These are phyloP conservation scores for Conistra vaccinii DNA, from an alignment of 2,888 invertebrate species.

Conservation along the genomic window DNA sequence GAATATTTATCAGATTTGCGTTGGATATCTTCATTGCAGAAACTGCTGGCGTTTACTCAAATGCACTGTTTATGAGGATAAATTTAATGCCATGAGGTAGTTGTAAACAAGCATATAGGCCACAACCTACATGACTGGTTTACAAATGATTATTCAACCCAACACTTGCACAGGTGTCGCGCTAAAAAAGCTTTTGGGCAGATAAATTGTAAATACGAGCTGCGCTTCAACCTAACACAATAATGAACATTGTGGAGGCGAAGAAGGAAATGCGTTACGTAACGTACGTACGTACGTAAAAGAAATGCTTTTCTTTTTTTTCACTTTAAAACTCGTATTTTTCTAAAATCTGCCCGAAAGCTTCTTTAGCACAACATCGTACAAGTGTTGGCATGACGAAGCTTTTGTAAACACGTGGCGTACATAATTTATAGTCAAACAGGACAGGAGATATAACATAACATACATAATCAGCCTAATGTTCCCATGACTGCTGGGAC, in stretches of 20 bases:
- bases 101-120: not conserved
- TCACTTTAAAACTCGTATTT: not conserved
- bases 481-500: too few species aligned
- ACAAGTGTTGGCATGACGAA: not conserved
- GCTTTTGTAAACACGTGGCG: not conserved
- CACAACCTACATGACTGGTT: not conserved
- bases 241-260: not conserved
- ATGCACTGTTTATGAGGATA: not conserved
- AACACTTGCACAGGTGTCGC: not conserved
- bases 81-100: not conserved
- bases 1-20: conserved; percentile 43
- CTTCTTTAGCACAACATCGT: not conserved
- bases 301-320: not conserved
- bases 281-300: not conserved
- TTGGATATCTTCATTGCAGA: conserved; percentile 47
- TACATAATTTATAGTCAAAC: not conserved
- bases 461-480: too few species aligned
- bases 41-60: conserved; percentile 1
- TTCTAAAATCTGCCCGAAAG: not conserved
- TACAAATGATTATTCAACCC: not conserved
- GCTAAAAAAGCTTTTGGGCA: not conserved
- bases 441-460: not conserved
- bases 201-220: not conserved
- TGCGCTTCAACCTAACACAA: not conserved
- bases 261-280: not conserved